A percentile compares a stretch with the other conserved stretches of the same genome.
Evolutionary conservation across 2,113 vertebrate genomes (phyloP).

Genomic region (Podiceps cristatus): DNA sequence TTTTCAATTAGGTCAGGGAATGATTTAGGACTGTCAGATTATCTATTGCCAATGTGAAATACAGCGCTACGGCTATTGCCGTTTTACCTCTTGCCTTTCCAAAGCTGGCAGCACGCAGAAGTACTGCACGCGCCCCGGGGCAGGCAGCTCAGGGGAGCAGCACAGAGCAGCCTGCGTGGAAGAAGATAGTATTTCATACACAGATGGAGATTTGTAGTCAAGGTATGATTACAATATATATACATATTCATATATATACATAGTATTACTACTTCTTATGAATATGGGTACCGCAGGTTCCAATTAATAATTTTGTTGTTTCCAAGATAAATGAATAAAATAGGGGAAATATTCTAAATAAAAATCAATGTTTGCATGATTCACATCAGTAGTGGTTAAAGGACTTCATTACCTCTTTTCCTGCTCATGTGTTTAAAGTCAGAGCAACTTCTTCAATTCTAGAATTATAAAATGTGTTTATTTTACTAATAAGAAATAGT

Average conservation of each 20-base stretch:
- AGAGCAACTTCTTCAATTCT: background rate
- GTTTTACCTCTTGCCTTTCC: background rate
- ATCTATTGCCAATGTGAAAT: background rate
- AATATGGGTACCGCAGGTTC: background rate
- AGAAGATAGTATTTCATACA: background rate
- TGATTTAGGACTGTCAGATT: background rate
- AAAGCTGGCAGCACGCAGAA: background rate
- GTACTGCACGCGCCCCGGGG: background rate
- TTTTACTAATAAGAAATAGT: background rate
- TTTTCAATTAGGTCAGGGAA: background rate
- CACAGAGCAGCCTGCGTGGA: background rate
- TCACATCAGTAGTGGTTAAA: background rate
- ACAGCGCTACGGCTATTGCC: background rate
- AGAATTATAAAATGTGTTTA: background rate
- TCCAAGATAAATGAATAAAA: background rate
- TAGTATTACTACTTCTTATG: background rate
- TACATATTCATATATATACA: background rate
- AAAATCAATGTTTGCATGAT: background rate
- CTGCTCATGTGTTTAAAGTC: background rate
- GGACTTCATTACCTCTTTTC: background rate
- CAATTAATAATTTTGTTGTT: background rate
- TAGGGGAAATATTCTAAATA: background rate
- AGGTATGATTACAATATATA: fast-evolving
- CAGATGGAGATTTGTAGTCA: background rate
- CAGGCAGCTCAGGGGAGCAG: background rate